phyloP scores from a whole-genome alignment of 30 jellyfish, hydroid and myxozoan genomes.

The Aurelia sp. region DNA sequence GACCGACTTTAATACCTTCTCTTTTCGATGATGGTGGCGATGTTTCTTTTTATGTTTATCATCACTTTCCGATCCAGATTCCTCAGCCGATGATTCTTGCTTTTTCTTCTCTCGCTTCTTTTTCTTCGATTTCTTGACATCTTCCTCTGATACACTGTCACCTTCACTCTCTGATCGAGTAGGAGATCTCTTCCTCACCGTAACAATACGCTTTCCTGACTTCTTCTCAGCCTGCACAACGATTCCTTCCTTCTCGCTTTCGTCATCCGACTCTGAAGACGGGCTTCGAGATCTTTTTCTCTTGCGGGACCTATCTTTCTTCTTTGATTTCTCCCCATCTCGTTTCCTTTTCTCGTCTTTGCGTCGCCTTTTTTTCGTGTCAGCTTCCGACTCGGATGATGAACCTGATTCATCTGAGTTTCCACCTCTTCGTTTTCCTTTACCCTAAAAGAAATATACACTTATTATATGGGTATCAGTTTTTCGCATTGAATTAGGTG shows the following conservation, averaged over 20 bases:
- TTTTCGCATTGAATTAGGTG: too few relatives aligned
- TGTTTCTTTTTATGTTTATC: slow-evolving; percentile 38
- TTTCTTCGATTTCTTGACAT: slow-evolving; percentile 28
- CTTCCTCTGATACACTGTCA: slow-evolving; percentile 51
- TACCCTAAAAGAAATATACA: background rate
- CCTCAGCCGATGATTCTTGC: slow-evolving; percentile 55
- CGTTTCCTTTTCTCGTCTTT: slow-evolving; percentile 31
- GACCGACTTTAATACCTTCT: background rate
- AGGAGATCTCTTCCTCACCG: slow-evolving; percentile 63
- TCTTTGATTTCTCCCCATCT: slow-evolving; percentile 15
- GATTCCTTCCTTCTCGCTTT: slow-evolving; percentile 41
- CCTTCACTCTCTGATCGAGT: slow-evolving; percentile 59
- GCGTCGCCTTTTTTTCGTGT: slow-evolving; percentile 15
- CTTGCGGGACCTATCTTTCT: slow-evolving; percentile 49
- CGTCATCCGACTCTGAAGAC: slow-evolving; percentile 53
- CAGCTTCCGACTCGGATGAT: slow-evolving; percentile 57
- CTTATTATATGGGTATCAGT: background rate
- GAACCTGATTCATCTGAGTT: slow-evolving; percentile 30
- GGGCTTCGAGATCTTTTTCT: slow-evolving; percentile 35
- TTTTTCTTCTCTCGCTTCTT: slow-evolving; percentile 41
- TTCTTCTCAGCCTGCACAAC: slow-evolving; percentile 38
- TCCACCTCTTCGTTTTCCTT: slow-evolving; percentile 31
- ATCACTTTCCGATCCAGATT: slow-evolving; percentile 65
- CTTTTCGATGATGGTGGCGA: slow-evolving; percentile 47
- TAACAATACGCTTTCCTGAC: slow-evolving; percentile 56